Conservation (phyloP, 2,113 vertebrate species). For the Scomber colias region DNA sequence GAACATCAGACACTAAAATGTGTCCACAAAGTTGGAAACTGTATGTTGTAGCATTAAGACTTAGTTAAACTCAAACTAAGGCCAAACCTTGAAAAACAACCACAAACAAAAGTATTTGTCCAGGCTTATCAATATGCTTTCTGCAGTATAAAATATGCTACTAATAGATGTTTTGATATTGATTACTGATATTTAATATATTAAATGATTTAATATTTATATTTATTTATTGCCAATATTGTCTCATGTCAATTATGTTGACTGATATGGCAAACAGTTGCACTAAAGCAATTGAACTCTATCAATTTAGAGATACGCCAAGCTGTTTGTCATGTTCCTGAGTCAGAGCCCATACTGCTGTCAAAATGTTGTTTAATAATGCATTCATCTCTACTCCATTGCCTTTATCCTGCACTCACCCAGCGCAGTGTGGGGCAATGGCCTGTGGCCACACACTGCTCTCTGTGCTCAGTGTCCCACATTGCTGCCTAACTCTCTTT, state of each 20-base stretch:
- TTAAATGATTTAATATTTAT: not conserved
- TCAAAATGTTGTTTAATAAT: conserved; percentile 68
- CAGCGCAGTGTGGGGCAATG: conserved; percentile 36
- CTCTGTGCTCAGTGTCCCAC: conserved; percentile 54
- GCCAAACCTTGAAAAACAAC: not conserved
- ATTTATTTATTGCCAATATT: not conserved
- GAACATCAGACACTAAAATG: not conserved
- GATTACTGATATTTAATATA: no score
- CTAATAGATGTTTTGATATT: not conserved
- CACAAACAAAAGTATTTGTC: no score
- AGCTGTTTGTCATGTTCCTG: conserved; percentile 30
- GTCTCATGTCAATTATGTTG: not conserved
- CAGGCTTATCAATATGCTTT: no score
- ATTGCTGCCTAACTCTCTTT: conserved; percentile 55
- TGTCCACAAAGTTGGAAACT: not conserved
- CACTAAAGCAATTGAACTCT: not conserved
- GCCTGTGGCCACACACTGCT: conserved; percentile 52
- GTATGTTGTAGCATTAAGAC: not conserved
- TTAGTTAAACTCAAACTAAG: not conserved
- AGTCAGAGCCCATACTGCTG: conserved; percentile 44
- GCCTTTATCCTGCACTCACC: conserved; percentile 59
- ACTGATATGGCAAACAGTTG: not conserved
- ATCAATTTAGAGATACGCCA: not conserved
- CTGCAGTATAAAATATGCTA: not conserved
- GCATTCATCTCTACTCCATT: conserved; percentile 54